Base-by-base conservation (phyloP, 2,888 invertebrate species). In the Sesia bembeciformis region DNA sequence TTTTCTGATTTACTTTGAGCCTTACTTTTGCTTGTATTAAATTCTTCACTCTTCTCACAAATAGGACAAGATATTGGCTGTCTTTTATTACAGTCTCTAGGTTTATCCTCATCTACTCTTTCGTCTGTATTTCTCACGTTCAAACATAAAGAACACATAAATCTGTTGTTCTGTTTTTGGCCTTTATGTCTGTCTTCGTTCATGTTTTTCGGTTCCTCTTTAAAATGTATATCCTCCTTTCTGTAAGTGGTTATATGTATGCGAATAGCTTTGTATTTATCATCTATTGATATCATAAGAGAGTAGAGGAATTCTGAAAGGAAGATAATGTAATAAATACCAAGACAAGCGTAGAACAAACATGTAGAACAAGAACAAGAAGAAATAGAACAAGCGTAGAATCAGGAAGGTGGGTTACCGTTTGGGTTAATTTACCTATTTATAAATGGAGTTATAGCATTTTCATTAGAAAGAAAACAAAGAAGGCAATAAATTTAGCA, bases 181-280 rank as follows among this genome's bases (percentile, higher is more conserved):
- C 56, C 60, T 5, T 54, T 62, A 51, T 39, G 53, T 43, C 49
- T 62, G n/a, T 56, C 56, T 6, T 53, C 56, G 5, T 57, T 62
- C 60, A 63, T 63, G 5, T 56, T 58, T 53, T 59, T 53, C 39
- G 56, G 40, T 4, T 3, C 39, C 6, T 38, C 7, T 4, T n/a
- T 7, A 52, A n/a, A 40, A 3, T 52, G n/a, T n/a, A 52, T 52
- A 4, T 60, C 55, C 40, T 57, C 49, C 3, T 55, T 60, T 61
- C 69, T 72, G 53, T 72, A 83, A 4, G 79, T 83, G 43, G 74
- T 78, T 58, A 86, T 85, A 7, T 78, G 59, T 54, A 86, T 83
- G 41, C 62, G 60, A 53, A 84, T 65, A 54, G 64, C 73, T 70
- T 65, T 75, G 50, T 64, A 63, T 39, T 50, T 50, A 38, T 57